phyloP scores from a whole-genome alignment of 2,888 invertebrate genomes.

The Lycia hirtaria region DNA sequence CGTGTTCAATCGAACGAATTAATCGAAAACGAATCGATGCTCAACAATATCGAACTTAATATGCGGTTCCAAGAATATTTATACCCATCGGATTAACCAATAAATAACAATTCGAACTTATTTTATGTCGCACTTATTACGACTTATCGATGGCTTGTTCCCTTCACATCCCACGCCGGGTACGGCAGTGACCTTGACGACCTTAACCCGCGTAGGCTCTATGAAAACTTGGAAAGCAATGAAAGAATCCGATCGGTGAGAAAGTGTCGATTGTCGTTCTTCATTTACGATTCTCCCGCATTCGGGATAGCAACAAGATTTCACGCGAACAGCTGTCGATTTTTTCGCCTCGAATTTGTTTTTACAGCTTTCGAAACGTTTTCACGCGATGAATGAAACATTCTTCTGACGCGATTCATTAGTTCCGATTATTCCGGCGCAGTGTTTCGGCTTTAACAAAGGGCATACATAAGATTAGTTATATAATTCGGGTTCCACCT shows the following conservation, averaged over 20 bases:
- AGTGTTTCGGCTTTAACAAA: not conserved
- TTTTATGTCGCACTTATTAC: conserved; percentile 27
- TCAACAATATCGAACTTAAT: conserved; percentile 15
- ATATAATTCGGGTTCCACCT: not conserved
- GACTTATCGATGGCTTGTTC: conserved; percentile 25
- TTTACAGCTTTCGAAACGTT: conserved; percentile 20
- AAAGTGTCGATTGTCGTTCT: conserved; percentile 51
- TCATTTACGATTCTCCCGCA: conserved; percentile 48
- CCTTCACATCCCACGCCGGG: conserved; percentile 19
- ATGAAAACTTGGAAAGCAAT: conserved; percentile 33
- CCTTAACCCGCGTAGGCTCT: conserved; percentile 28
- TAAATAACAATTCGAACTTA: conserved; percentile 10
- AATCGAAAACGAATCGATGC: conserved; percentile 19
- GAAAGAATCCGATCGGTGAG: conserved; percentile 43
- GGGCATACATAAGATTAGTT: not conserved
- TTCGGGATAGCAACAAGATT: conserved; percentile 37
- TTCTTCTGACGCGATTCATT: conserved; percentile 8
- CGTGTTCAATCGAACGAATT: conserved; percentile 26
- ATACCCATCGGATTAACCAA: conserved; percentile 10
- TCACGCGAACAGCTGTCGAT: conserved; percentile 35
- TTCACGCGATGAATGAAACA: conserved; percentile 10
- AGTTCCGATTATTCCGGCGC: conserved; percentile 2
- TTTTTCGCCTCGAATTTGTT: conserved; percentile 12
- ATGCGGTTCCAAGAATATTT: conserved; percentile 11
- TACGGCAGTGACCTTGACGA: conserved; percentile 33